phyloP scores from a whole-genome alignment of 2,113 vertebrate genomes.

The Sarotherodon lohbergeri region DNA sequence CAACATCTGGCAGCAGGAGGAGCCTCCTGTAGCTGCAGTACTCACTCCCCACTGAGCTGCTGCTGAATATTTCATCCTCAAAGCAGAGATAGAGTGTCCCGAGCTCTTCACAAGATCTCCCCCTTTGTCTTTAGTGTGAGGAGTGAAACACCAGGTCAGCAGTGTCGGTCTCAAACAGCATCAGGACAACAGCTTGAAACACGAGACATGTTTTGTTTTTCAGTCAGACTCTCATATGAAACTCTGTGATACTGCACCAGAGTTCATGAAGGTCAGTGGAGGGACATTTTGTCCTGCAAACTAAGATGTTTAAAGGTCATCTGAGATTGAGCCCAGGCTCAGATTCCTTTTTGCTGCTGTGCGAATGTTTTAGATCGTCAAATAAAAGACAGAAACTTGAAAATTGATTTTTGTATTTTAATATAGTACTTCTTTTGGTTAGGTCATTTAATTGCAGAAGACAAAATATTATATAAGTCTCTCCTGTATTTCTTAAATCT shows the following conservation, averaged over 20 bases:
- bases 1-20: background rate
- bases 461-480: background rate
- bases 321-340: constrained; percentile 13
- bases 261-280: background rate
- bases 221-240: constrained; percentile 1
- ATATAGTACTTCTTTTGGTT: background rate
- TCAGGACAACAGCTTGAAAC: background rate
- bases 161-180: background rate
- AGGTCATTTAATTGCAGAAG: background rate
- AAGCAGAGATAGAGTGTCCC: constrained; percentile 10
- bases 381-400: background rate
- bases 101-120: constrained; percentile 10
- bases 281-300: constrained; percentile 20
- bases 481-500: background rate
- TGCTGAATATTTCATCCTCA: constrained; percentile 61
- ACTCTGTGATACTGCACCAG: background rate
- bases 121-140: background rate
- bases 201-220: constrained; percentile 7
- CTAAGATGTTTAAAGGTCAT: constrained; percentile 6
- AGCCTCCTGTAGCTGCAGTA: background rate
- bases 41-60: background rate
- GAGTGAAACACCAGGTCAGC: constrained; percentile 11
- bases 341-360: background rate
- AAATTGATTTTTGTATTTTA: background rate
- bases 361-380: background rate